phyloP scores from a whole-genome alignment of 2,113 vertebrate genomes.

The Pogona vitticeps region DNA sequence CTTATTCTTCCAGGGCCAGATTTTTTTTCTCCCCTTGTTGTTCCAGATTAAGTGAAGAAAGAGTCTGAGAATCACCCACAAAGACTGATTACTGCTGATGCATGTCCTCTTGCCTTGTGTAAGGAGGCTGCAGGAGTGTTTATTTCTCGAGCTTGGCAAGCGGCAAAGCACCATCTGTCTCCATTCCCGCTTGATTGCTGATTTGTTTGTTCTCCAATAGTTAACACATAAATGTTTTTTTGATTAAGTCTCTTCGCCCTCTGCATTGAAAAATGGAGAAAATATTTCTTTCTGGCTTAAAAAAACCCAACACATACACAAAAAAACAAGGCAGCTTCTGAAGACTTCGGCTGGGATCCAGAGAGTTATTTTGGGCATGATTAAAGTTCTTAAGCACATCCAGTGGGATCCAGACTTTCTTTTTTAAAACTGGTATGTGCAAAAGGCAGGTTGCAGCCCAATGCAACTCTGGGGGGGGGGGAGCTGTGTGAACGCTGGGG shows the following conservation, averaged over 20 bases:
- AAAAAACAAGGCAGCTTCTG: not conserved
- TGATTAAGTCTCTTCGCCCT: not conserved
- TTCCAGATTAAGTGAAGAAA: conserved; percentile 2
- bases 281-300: not conserved
- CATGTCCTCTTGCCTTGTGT: not conserved
- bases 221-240: conserved; percentile 13
- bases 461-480: too few species aligned
- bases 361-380: not conserved
- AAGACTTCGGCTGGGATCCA: conserved; percentile 2
- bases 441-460: too few species aligned
- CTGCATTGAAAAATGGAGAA: not conserved
- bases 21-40: not conserved
- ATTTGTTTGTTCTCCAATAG: not conserved
- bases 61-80: not conserved
- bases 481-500: too few species aligned
- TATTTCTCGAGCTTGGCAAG: not conserved
- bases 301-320: too few species aligned
- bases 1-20: not conserved
- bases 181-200: not conserved
- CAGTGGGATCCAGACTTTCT: too few species aligned
- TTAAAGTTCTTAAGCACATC: not conserved
- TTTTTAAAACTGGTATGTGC: too few species aligned
- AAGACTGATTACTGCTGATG: not conserved
- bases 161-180: not conserved
- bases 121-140: not conserved